A percentile compares a stretch with the other conserved stretches of the same genome.
These are phyloP conservation scores for Gymnobelideus leadbeateri DNA, from an alignment of 2,113 vertebrate genomes.

Conservation along the genomic window DNA sequence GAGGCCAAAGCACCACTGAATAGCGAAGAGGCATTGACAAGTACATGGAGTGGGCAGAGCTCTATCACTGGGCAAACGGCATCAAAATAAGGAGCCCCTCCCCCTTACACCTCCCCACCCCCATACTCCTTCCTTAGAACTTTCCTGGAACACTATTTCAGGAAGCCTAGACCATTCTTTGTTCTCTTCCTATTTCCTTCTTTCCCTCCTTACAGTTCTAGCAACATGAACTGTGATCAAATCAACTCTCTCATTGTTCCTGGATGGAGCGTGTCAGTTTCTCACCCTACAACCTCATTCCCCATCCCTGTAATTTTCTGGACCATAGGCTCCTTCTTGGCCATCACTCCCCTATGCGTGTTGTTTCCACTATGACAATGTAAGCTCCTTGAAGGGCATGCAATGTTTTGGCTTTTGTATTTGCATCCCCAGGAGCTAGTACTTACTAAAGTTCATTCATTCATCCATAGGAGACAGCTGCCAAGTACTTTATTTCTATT, in stretches of 20 bases:
- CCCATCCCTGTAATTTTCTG: not conserved
- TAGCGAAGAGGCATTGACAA: not conserved
- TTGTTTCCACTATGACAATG: not conserved
- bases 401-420: not conserved
- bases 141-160: not conserved
- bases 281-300: not conserved
- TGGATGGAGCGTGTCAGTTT: not conserved
- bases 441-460: not conserved
- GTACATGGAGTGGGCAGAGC: not conserved
- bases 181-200: not conserved
- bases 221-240: not conserved
- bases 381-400: not conserved
- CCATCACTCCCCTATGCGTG: not conserved
- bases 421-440: not conserved
- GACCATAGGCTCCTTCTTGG: not conserved
- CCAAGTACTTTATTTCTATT: not conserved
- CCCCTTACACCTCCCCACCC: not conserved
- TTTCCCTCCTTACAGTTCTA: not conserved
- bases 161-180: not conserved
- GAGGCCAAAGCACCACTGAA: not conserved
- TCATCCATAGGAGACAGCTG: not conserved
- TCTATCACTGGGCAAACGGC: not conserved
- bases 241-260: not conserved
- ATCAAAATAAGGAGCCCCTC: not conserved
- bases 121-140: not conserved